Conservation (phyloP, 2,888 invertebrate species). For the Clostera curtula region DNA sequence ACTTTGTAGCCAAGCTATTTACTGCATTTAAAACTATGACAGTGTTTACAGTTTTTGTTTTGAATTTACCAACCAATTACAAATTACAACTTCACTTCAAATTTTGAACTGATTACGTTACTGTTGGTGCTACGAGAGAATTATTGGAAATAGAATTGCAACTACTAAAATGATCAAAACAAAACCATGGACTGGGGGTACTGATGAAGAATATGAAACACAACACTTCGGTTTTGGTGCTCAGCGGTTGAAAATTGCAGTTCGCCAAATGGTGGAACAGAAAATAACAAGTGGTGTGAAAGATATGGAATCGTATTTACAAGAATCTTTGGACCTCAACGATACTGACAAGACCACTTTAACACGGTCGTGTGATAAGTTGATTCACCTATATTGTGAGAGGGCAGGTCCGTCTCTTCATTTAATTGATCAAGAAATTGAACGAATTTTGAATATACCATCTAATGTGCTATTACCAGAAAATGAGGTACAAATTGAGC, state of each 20-base stretch:
- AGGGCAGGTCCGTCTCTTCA: constrained; percentile 50
- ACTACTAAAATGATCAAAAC: constrained; percentile 57
- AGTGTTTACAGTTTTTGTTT: too few relatives aligned
- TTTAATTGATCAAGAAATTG: constrained; percentile 54
- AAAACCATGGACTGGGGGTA: constrained; percentile 52
- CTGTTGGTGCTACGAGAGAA: too few relatives aligned
- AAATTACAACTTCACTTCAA: too few relatives aligned
- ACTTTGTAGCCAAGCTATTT: too few relatives aligned
- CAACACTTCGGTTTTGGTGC: constrained; percentile 67
- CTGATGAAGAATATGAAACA: constrained; percentile 65
- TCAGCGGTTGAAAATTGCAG: constrained; percentile 58
- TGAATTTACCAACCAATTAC: too few relatives aligned
- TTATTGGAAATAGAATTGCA: too few relatives aligned
- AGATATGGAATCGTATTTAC: constrained; percentile 54
- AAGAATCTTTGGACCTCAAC: constrained; percentile 48
- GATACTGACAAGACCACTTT: constrained; percentile 54
- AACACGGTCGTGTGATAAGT: constrained; percentile 50
- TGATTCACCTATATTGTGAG: constrained; percentile 52
- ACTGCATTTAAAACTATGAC: too few relatives aligned
- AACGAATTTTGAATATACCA: constrained; percentile 49
- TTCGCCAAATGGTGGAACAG: constrained; percentile 61
- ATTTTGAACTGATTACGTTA: too few relatives aligned
- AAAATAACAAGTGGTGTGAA: constrained; percentile 56
- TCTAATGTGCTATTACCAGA: constrained; percentile 53
- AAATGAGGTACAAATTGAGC: constrained; percentile 53